These are phyloP conservation scores for Thalassophryne amazonica DNA, from an alignment of 2,797 vertebrate species.

Conservation along the genomic window DNA sequence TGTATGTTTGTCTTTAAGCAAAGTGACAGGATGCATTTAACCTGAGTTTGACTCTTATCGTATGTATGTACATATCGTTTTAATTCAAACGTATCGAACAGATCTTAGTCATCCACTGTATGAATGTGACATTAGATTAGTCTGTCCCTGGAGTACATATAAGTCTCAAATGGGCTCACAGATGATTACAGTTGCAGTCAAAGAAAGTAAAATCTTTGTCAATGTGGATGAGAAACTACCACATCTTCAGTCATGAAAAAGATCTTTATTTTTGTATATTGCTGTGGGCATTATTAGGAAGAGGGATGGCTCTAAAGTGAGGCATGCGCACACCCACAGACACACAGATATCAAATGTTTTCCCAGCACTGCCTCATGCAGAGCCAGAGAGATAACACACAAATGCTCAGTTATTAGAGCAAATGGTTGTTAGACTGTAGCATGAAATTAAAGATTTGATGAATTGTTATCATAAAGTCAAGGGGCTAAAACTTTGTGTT, in stretches of 20 bases:
- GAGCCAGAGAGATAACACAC: conserved; percentile 39
- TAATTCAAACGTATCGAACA: conserved; percentile 13
- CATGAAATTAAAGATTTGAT: conserved; percentile 73
- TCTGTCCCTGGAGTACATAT: conserved; percentile 24
- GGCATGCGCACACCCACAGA: conserved; percentile 3
- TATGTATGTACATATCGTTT: neutral
- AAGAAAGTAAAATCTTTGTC: conserved; percentile 39
- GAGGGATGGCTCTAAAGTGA: conserved; percentile 13
- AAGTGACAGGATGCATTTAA: neutral
- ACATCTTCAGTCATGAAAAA: conserved; percentile 33
- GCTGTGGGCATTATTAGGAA: conserved; percentile 13
- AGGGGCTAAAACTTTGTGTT: conserved; percentile 50
- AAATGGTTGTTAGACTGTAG: conserved; percentile 64
- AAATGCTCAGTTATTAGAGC: conserved; percentile 61
- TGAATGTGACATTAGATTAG: conserved; percentile 10
- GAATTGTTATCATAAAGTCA: conserved; percentile 66
- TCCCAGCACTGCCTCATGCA: conserved; percentile 35
- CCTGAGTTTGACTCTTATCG: neutral
- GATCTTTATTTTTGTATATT: conserved; percentile 31
- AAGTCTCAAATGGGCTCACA: conserved; percentile 26
- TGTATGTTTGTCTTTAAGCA: neutral
- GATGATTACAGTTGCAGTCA: conserved; percentile 34
- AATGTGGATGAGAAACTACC: conserved; percentile 15
- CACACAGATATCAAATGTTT: conserved; percentile 28
- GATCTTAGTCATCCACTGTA: conserved; percentile 13